Evolutionary conservation across 2,888 invertebrate genomes (phyloP).

Genomic region (Tridacna gigas): DNA sequence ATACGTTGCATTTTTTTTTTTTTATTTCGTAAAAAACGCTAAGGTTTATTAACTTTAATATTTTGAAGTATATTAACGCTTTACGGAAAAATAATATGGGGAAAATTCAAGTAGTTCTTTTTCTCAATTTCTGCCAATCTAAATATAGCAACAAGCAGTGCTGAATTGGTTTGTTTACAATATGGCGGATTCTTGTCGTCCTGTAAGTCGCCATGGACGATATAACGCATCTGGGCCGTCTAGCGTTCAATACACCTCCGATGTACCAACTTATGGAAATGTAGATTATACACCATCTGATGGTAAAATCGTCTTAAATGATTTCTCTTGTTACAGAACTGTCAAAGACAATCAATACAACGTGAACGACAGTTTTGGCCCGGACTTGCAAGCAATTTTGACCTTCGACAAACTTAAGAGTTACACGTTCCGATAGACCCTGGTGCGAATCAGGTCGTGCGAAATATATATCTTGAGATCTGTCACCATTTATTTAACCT

Average conservation of each 20-base stretch:
- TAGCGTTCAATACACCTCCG: conserved; percentile 55
- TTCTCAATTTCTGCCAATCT: not conserved
- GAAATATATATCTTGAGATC: too few species aligned
- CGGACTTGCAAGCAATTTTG: conserved; percentile 10
- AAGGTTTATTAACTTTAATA: too few species aligned
- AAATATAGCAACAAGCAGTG: conserved; percentile 12
- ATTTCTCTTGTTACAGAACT: not conserved
- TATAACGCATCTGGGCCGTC: conserved; percentile 65
- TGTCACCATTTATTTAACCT: too few species aligned
- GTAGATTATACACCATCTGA: conserved; percentile 62
- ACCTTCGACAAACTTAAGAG: not conserved
- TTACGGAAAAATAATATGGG: too few species aligned
- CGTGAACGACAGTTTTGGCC: not conserved
- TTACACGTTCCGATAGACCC: too few species aligned
- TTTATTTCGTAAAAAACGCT: too few species aligned
- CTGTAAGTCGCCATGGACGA: conserved; percentile 75
- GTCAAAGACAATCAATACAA: not conserved
- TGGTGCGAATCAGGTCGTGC: too few species aligned
- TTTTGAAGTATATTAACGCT: too few species aligned
- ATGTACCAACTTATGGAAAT: conserved; percentile 56
- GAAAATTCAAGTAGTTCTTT: too few species aligned
- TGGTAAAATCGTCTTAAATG: conserved; percentile 36
- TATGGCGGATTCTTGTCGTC: conserved; percentile 72
- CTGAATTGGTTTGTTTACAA: conserved; percentile 58
- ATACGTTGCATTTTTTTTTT: too few species aligned